phyloP scores from a whole-genome alignment of 2,797 vertebrate genomes.

The Pelobates cultripes region DNA sequence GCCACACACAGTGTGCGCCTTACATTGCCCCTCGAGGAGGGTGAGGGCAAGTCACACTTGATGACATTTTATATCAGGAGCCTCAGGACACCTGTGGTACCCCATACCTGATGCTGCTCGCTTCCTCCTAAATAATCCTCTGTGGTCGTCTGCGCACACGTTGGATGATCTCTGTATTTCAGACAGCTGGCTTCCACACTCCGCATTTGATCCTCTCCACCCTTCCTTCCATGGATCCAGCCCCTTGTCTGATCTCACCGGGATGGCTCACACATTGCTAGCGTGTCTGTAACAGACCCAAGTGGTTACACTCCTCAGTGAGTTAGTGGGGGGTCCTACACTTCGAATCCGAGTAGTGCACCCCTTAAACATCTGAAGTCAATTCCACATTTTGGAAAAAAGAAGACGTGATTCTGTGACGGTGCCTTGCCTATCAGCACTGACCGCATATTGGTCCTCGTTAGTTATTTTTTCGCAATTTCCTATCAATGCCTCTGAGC shows the following conservation, averaged over 20 bases:
- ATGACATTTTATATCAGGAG: no score
- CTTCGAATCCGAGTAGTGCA: neutral
- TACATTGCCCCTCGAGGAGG: no score
- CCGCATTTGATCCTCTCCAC: slow-evolving; percentile 15
- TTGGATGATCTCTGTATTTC: neutral
- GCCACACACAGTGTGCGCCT: no score
- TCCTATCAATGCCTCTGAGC: no score
- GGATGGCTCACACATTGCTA: neutral
- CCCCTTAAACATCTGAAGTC: no score
- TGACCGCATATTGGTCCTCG: no score
- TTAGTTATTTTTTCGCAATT: no score
- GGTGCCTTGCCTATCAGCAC: no score
- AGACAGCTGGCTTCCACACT: slow-evolving; percentile 1
- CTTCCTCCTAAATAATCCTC: neutral
- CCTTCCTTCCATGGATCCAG: slow-evolving; percentile 53
- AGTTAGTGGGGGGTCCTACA: neutral
- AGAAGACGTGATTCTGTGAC: no score
- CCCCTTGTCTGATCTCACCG: slow-evolving; percentile 23
- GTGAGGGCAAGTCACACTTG: no score
- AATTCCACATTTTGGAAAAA: no score
- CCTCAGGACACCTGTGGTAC: neutral
- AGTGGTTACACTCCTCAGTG: neutral
- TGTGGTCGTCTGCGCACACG: neutral
- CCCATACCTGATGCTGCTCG: slow-evolving; percentile 10
- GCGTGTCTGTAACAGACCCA: neutral